Evolutionary conservation across 2,797 vertebrate genomes (phyloP).

Genomic region (Silurus aristotelis): DNA sequence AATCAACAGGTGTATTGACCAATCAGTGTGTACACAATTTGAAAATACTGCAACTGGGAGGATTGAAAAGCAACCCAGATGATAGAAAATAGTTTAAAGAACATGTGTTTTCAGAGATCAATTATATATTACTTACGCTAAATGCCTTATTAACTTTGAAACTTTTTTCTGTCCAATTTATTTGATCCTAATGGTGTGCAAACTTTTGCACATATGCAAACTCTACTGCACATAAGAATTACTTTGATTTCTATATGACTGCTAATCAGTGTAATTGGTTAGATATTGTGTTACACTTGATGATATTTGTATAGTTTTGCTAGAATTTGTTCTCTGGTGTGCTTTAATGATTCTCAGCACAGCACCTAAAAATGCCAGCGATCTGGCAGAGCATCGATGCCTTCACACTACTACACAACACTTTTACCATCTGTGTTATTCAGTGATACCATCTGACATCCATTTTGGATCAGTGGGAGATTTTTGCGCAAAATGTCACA

Average conservation of each 20-base stretch:
- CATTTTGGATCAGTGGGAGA: conserved; percentile 32
- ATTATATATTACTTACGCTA: not conserved
- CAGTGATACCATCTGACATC: conserved; percentile 30
- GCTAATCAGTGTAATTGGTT: not conserved
- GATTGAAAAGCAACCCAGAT: not conserved
- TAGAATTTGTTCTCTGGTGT: not conserved
- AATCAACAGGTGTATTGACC: not conserved
- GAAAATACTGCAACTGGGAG: not conserved
- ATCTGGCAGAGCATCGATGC: conserved; percentile 9
- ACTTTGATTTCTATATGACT: too few species aligned
- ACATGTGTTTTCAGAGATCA: not conserved
- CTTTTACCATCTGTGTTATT: conserved; percentile 32
- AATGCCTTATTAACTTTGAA: not conserved
- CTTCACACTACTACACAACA: conserved; percentile 11
- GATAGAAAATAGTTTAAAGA: not conserved
- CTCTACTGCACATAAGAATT: too few species aligned
- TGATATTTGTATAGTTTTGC: not conserved
- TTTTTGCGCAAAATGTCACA: conserved; percentile 32
- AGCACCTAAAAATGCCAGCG: not conserved
- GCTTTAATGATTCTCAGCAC: not conserved
- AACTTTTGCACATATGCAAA: not conserved
- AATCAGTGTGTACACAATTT: not conserved
- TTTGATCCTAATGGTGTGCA: not conserved
- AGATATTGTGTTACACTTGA: not conserved
- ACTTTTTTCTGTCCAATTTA: not conserved